Evolutionary conservation across 2,888 invertebrate species (phyloP), one percentile per base, ranked within the genome.

Genomic region (Mythimna pallens): DNA sequence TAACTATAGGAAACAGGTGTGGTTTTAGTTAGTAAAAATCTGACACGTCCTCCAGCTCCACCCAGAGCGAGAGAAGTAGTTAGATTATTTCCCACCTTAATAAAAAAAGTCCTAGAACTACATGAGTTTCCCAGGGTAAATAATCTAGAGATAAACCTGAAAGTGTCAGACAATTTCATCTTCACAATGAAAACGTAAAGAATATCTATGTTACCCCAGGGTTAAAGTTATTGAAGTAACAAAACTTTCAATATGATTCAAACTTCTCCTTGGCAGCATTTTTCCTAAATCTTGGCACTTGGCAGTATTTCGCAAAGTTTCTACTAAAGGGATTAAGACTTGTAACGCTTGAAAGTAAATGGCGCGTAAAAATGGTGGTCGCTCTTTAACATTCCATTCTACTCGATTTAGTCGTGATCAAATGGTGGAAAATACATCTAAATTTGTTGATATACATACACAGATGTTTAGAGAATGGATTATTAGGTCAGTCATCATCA

Each of bases 211-310:
- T 69, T 81, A 78, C 81, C 81, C 12, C 61, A 65, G 81, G 81
- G 64, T 57, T 61, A 36, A 76, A 76, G 64, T 75, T 69, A 76
- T 81, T 76, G 65, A 76, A 81, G 81, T 78, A 72, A 82, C 82
- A 73, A 77, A 80, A 82, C 79, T 80, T 80, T 78, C 67, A 78
- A 82, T 80, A 80, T 80, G 79, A 80, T 78, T 82, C 82, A 73
- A 82, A 78, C 73, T 81, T 78, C 52, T 55, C 50, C 66, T 72
- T 64, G 82, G 78, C 47, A 68, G 55, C 57, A 78, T 80, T 79
- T 79, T 82, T 80, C 80, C 78, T 70, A 78, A 82, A 82, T 74
- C 80, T 70, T 69, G 83, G 66, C 72, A 72, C 78, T 82, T 78
- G 82, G 74, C 83, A 79, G 80, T 80, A 74, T 82, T 80, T 80